A percentile compares a stretch with the other conserved stretches of the same genome.
Evolutionary conservation across 2,113 vertebrate species (phyloP).

Genomic region (Brachionichthys hirsutus): DNA sequence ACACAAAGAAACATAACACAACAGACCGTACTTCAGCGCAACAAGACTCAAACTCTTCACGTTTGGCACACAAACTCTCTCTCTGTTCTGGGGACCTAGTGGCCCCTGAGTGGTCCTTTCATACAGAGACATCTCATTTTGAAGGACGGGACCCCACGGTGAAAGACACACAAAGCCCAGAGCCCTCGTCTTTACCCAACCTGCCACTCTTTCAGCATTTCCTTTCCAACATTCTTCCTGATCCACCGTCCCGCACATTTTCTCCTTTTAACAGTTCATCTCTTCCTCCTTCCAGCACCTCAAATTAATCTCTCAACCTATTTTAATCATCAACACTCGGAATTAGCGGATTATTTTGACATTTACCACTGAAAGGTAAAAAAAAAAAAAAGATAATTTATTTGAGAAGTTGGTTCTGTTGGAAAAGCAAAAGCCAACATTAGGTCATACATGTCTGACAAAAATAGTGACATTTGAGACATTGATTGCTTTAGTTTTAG

Average conservation of each 20-base stretch:
- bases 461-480: no score
- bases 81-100: constrained; percentile 49
- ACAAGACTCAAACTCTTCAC: constrained; percentile 38
- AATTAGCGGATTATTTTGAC: no score
- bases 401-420: no score
- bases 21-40: constrained; percentile 40
- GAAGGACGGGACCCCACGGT: constrained; percentile 66
- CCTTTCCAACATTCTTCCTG: constrained; percentile 28
- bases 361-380: no score
- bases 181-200: constrained; percentile 63
- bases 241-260: constrained; percentile 17
- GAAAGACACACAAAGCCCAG: constrained; percentile 63
- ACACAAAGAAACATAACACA: constrained; percentile 23
- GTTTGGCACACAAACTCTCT: constrained; percentile 38
- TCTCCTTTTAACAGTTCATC: constrained; percentile 17
- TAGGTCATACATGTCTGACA: no score
- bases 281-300: neutral
- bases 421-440: no score
- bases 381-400: no score
- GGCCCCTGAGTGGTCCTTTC: constrained; percentile 55
- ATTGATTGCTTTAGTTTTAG: no score
- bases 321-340: constrained; percentile 3
- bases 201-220: constrained; percentile 53
- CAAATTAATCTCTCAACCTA: constrained; percentile 3
- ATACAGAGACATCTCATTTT: constrained; percentile 58